phyloP scores from a whole-genome alignment of 2,888 invertebrate genomes.

The Taenaris catops region DNA sequence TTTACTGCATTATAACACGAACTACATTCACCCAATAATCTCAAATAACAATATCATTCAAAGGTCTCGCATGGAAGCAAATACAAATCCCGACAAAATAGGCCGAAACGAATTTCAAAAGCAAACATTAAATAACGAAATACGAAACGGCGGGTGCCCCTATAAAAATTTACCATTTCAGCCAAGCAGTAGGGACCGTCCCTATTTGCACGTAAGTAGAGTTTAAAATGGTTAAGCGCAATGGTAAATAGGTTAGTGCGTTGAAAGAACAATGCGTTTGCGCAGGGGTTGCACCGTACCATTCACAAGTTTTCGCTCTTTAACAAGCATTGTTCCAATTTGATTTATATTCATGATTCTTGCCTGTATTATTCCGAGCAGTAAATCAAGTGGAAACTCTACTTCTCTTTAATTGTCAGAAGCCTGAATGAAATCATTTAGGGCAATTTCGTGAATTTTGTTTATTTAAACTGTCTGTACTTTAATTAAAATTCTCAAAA shows the following conservation, averaged over 20 bases:
- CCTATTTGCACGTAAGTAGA: constrained; percentile 22
- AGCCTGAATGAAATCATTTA: constrained; percentile 10
- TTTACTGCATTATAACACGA: constrained; percentile 20
- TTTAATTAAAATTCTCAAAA: no score
- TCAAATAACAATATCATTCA: constrained; percentile 18
- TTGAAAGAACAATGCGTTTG: constrained; percentile 47
- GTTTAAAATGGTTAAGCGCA: constrained; percentile 22
- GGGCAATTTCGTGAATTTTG: constrained; percentile 3
- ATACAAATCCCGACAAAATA: constrained; percentile 46
- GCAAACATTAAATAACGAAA: constrained; percentile 70
- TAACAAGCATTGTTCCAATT: constrained; percentile 71
- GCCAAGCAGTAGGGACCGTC: no score
- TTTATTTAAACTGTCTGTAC: no score
- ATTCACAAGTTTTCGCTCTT: constrained; percentile 78
- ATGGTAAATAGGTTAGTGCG: constrained; percentile 5
- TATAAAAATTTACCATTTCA: constrained; percentile 33
- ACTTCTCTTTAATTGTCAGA: constrained; percentile 36
- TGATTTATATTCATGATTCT: constrained; percentile 77
- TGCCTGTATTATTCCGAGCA: constrained; percentile 63
- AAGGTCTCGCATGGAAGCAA: constrained; percentile 24
- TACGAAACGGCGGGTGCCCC: constrained; percentile 68
- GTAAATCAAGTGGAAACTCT: constrained; percentile 65
- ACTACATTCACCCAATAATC: constrained; percentile 17
- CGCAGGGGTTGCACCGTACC: constrained; percentile 62
- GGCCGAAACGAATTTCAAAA: constrained; percentile 75